Evolutionary conservation across 2,113 vertebrate species (phyloP).

Genomic region (Dinomys branickii): DNA sequence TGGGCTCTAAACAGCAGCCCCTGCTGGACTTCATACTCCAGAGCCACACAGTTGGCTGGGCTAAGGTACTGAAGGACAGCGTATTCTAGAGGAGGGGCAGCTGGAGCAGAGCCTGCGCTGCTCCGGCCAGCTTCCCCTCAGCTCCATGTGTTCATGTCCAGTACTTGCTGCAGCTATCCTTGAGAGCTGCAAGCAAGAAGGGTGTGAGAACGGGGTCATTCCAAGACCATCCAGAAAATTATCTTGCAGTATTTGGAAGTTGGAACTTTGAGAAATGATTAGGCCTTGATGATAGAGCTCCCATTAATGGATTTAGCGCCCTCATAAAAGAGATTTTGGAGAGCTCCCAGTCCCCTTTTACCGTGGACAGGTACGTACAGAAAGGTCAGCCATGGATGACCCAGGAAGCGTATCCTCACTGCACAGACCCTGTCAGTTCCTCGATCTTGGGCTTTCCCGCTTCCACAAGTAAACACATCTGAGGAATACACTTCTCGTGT

Average conservation of each 20-base stretch:
- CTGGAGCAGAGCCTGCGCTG: neutral
- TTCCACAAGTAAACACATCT: neutral
- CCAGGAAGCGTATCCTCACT: neutral
- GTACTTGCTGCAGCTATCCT: neutral
- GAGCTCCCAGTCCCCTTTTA: neutral
- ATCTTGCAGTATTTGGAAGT: neutral
- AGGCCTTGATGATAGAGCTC: neutral
- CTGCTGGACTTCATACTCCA: neutral
- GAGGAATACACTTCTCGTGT: neutral
- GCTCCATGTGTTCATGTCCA: neutral
- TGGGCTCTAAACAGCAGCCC: neutral
- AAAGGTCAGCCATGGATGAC: neutral
- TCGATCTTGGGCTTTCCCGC: neutral
- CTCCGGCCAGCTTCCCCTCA: neutral
- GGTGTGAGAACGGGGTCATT: neutral
- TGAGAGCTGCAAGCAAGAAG: neutral
- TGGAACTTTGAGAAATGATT: neutral
- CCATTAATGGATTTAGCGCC: neutral
- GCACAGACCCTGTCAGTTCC: too few relatives aligned
- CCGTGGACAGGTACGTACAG: neutral
- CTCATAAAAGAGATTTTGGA: neutral
- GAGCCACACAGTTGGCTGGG: neutral
- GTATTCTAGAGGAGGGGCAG: neutral
- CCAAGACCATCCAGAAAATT: neutral
- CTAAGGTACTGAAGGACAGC: neutral